phyloP scores from a whole-genome alignment of 2,113 vertebrate genomes.

The Promerops cafer region DNA sequence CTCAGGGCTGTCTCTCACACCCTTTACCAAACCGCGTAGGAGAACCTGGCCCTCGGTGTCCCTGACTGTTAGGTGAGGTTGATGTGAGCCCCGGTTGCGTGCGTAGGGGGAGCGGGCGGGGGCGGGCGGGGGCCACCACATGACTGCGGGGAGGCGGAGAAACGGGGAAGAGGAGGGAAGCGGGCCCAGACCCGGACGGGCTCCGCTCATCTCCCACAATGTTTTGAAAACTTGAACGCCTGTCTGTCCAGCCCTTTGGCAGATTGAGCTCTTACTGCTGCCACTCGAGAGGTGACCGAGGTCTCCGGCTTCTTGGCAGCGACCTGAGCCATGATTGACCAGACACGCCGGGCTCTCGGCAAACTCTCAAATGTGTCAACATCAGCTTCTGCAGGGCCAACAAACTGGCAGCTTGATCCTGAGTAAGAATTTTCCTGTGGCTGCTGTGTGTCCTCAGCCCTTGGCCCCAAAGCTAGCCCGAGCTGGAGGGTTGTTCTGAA shows the following conservation, averaged over 20 bases:
- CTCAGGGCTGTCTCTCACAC: neutral
- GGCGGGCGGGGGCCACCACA: constrained; percentile 47
- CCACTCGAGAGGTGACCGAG: neutral
- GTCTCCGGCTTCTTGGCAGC: neutral
- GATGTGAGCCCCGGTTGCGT: neutral
- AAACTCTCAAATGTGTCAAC: neutral
- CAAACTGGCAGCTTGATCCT: neutral
- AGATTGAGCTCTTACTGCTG: neutral
- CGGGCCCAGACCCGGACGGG: neutral
- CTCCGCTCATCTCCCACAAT: neutral
- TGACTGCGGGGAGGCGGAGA: constrained; percentile 39
- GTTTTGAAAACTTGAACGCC: neutral
- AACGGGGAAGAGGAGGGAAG: constrained; percentile 11
- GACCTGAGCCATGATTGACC: neutral
- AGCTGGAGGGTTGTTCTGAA: neutral
- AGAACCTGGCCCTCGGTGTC: constrained; percentile 19
- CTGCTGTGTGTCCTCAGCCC: neutral
- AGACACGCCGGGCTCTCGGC: neutral
- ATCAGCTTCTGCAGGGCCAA: neutral
- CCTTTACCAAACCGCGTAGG: neutral
- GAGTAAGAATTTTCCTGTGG: neutral
- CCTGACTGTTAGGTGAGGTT: constrained; percentile 40
- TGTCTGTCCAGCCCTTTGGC: neutral
- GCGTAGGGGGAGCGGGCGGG: neutral
- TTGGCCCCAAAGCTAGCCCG: neutral